phyloP scores from a whole-genome alignment of 2,888 invertebrate genomes.

The Rutpela maculata region DNA sequence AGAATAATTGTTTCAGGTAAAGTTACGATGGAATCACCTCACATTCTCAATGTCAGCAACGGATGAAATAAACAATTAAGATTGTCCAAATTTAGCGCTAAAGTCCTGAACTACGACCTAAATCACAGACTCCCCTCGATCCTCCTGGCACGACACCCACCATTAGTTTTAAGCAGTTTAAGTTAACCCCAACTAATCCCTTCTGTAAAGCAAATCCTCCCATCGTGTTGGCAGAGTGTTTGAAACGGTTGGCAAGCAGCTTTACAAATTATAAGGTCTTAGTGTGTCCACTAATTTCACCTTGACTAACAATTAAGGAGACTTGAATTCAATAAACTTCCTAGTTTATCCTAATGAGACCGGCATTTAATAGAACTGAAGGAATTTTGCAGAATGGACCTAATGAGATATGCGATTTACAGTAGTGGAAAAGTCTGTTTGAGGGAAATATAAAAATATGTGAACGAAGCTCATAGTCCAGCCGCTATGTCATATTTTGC shows the following conservation, averaged over 20 bases:
- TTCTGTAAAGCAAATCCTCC: constrained; percentile 46
- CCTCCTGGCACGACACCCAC: neutral
- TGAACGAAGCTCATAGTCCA: too few species aligned
- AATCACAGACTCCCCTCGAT: neutral
- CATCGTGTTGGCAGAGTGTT: constrained; percentile 44
- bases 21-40: too few species aligned
- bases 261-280: constrained; percentile 43
- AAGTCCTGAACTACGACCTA: constrained; percentile 1
- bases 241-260: constrained; percentile 28
- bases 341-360: constrained; percentile 26
- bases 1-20: too few species aligned
- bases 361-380: constrained; percentile 24
- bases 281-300: constrained; percentile 42
- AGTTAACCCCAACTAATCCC: constrained; percentile 52
- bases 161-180: constrained; percentile 22
- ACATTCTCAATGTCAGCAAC: neutral
- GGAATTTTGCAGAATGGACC: constrained; percentile 10
- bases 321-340: constrained; percentile 34
- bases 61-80: neutral
- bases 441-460: neutral
- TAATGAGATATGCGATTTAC: constrained; percentile 30
- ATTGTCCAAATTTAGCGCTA: neutral
- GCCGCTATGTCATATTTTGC: too few species aligned
- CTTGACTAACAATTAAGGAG: constrained; percentile 37
- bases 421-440: neutral